These are phyloP conservation scores for Leucosticte australis DNA, from an alignment of 2,113 vertebrate genomes.

Conservation along the genomic window DNA sequence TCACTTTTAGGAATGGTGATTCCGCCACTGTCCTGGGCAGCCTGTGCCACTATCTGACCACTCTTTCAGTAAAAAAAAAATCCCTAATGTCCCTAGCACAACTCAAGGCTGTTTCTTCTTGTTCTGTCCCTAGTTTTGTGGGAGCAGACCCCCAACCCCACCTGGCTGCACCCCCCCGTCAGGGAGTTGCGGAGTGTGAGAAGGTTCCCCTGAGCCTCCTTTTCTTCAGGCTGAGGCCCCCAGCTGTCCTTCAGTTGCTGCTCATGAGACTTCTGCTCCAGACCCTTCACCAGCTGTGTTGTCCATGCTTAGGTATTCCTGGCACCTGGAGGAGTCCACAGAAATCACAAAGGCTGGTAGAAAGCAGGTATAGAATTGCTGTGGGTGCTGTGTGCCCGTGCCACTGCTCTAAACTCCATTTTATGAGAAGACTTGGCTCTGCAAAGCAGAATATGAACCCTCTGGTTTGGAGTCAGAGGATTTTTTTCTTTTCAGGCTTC, in stretches of 20 bases:
- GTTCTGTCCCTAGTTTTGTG: not conserved
- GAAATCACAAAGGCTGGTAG: not conserved
- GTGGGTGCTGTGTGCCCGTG: not conserved
- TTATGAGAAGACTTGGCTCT: not conserved
- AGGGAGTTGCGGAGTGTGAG: not conserved
- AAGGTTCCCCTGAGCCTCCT: not conserved
- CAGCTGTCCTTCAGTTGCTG: not conserved
- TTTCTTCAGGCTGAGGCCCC: not conserved
- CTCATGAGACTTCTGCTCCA: not conserved
- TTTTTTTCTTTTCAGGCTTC: not conserved
- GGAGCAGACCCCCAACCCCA: not conserved
- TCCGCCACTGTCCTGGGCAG: not conserved
- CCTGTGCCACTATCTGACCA: not conserved
- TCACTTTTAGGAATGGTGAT: not conserved
- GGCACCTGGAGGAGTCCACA: not conserved
- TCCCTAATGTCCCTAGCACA: not conserved
- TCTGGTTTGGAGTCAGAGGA: not conserved
- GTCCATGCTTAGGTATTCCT: not conserved
- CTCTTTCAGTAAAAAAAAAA: not conserved
- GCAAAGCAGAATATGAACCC: not conserved
- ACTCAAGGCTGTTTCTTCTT: not conserved
- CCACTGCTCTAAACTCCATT: not conserved
- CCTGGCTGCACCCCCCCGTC: not conserved
- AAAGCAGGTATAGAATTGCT: not conserved
- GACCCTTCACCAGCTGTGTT: not conserved